Base-by-base conservation (phyloP, 2,797 vertebrate species). In the Parambassis ranga region DNA sequence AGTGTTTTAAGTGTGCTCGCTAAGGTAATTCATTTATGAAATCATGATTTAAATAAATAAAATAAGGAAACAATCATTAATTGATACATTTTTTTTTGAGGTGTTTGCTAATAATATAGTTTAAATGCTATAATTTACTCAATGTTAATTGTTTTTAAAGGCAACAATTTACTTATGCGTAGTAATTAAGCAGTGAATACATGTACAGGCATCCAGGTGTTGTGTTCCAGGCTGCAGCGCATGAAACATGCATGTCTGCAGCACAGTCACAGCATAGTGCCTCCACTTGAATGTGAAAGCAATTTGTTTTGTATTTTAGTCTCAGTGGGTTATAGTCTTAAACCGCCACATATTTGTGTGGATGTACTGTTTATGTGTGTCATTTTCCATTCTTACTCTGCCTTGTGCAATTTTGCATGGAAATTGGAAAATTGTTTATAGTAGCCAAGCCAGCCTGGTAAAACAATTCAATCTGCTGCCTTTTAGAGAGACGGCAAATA, bases 381-480 rank as follows among this genome's bases (percentile, higher is more conserved):
- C 11, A 46, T 60, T 62, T 73, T 61, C 33, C 6, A 10, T 73
- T 65, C 49, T 62, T 57, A 56, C 16, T 48, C 20, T 62, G 15
- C 56, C 13, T 47, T 65, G 48, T 64, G 59, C 56, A 82, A 74
- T 82, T 83, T 75, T 75, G 67, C 72, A 81, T 65, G 52, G 47
- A 73, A 82, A 84, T 82, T 74, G 78, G 47, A 85, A 80, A 72
- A 79, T 35, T 59, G 66, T 79, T 78, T 75, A 69, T 58, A 53
- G 50, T 38, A 38, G 59, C 44, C 56, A 65, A 71, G 65, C 32
- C 57, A 41, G 37, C 7, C 37, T 75, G 28, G 56, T 67, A 69
- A 82, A 79, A 83, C 64, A 80, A 76, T 89, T 85, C 75, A 78
- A 74, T 87, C 74, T 71, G 64, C 49, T 71, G 33, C 62, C 62